These are phyloP conservation scores for Bombus confusus DNA, from an alignment of 1,140 invertebrate species.

Conservation along the genomic window DNA sequence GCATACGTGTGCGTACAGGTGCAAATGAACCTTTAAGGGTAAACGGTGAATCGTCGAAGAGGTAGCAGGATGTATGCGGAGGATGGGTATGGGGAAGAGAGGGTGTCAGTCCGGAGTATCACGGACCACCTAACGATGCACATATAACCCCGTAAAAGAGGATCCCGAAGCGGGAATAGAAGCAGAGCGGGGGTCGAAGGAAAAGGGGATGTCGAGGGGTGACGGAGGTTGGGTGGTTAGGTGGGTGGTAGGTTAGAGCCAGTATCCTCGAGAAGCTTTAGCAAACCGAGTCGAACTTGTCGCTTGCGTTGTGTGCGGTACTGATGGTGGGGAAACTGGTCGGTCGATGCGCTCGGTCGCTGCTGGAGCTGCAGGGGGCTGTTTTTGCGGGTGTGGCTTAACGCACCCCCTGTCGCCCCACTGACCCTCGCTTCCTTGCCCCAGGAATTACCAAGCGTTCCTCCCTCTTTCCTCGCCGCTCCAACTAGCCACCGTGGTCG, in stretches of 20 bases:
- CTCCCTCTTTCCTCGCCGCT: slow-evolving; percentile 15
- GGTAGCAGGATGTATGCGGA: neutral
- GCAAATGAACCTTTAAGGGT: slow-evolving; percentile 64
- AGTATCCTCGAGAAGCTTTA: slow-evolving; percentile 75
- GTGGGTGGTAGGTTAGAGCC: slow-evolving; percentile 49
- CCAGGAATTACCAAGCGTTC: slow-evolving; percentile 67
- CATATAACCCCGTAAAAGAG: slow-evolving; percentile 64
- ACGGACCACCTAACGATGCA: slow-evolving; percentile 62
- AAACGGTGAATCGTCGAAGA: slow-evolving; percentile 52
- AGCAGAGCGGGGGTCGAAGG: slow-evolving; percentile 31
- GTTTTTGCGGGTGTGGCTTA: slow-evolving; percentile 82
- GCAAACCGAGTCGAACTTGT: slow-evolving; percentile 78
- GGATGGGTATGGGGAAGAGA: neutral
- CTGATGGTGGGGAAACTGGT: slow-evolving; percentile 72
- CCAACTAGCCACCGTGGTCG: slow-evolving; percentile 31
- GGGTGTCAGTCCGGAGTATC: slow-evolving; percentile 43
- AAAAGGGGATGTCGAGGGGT: neutral
- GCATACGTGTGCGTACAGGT: slow-evolving; percentile 55
- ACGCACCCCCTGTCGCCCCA: slow-evolving; percentile 71
- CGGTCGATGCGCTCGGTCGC: slow-evolving; percentile 77
- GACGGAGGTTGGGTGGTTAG: slow-evolving; percentile 29
- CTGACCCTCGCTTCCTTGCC: slow-evolving; percentile 67
- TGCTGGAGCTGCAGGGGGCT: slow-evolving; percentile 76
- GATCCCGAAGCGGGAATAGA: slow-evolving; percentile 61
- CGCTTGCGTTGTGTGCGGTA: slow-evolving; percentile 73